Evolutionary conservation across 2,888 invertebrate genomes (phyloP).

Genomic region (Celastrina argiolus): DNA sequence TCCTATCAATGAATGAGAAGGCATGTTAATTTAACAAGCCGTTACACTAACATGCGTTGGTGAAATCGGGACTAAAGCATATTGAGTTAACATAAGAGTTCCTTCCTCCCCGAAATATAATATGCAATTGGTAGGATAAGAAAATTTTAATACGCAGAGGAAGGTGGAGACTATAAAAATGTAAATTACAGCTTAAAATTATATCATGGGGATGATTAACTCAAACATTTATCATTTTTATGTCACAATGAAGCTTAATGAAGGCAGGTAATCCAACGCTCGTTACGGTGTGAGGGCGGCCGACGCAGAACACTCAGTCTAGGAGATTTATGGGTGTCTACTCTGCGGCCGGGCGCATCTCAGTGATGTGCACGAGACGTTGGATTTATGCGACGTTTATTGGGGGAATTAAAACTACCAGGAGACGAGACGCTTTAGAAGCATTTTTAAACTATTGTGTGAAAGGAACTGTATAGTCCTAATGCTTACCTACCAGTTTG

Average conservation of each 20-base stretch:
- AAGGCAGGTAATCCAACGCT: constrained; percentile 18
- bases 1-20: too few species aligned
- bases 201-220: background rate
- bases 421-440: constrained; percentile 17
- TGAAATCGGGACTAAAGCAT: too few species aligned
- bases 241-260: constrained; percentile 15
- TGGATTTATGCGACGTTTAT: constrained; percentile 58
- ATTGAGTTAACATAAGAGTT: too few species aligned
- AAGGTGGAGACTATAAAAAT: background rate
- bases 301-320: constrained; percentile 45
- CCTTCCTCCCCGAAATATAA: background rate
- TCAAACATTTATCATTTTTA: constrained; percentile 20
- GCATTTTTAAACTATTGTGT: constrained; percentile 21
- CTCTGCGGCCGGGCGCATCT: constrained; percentile 51
- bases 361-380: constrained; percentile 45
- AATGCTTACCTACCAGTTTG: background rate
- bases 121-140: background rate
- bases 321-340: constrained; percentile 60
- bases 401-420: constrained; percentile 45
- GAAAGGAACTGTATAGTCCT: background rate
- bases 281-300: constrained; percentile 41
- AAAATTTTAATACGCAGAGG: background rate
- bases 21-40: too few species aligned
- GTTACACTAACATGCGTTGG: too few species aligned
- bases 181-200: background rate